Evolutionary conservation across 1,140 invertebrate genomes (phyloP), one percentile per base, ranked within the genome.

Genomic region (Panagrolaimus sp.): DNA sequence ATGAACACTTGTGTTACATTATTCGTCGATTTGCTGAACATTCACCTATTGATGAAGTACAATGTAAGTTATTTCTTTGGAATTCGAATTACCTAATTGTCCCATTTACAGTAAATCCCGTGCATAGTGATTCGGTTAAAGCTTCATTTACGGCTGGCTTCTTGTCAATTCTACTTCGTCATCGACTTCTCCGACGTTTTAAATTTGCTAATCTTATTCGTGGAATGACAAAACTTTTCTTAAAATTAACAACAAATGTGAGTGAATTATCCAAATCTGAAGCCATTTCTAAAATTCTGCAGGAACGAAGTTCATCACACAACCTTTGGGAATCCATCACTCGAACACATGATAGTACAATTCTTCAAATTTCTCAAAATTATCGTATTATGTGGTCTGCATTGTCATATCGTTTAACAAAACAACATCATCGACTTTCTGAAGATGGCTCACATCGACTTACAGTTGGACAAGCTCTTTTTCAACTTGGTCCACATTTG

Each of bases 1-100:
- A 21, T 26, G 52, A 58, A 21, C 10, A 26, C 17, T 28, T 58
- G 10, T 58, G 52, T 14, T 21, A 58, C 21, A 28, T 58, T 28
- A 58, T 58, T 28, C 52, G 52, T 58, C 52, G 21, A 21, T 58
- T 58, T 17, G 52, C 52, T 5, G 52, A 58, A 21, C 52, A 58
- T 26, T 58, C 21, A 21, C 52, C 52, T 1, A 14, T 58, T 21
- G 52, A 58, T 14, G 52, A 28, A 6, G 52, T 58, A 12, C 21
- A 58, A 28, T 38, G 32, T 38, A 58, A 26, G 52, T 21, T 28
- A n/a, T 58, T 28, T 3, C 10, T 28, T 0, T 12, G 52, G 3
- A 58, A 21, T 1, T 28, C 15, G 15, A 58, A 4, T 38, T 38
- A 38, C n/a, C n/a, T n/a, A 38, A 38, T 38, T 38, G 32, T n/a